Conservation (phyloP, 2,113 vertebrate species). For the Nothocercus julius region DNA sequence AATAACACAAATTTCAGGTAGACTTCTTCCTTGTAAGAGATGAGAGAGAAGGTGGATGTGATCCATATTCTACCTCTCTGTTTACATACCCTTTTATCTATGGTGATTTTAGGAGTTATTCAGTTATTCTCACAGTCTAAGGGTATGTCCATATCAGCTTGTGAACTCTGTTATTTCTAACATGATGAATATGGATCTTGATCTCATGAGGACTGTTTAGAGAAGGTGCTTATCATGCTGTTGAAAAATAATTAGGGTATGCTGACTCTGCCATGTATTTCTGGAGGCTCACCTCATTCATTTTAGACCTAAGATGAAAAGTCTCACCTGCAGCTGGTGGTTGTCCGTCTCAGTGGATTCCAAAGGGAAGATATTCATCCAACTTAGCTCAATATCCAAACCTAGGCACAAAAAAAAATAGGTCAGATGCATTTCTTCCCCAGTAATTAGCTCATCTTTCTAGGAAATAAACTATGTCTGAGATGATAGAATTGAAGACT, state of each 20-base stretch:
- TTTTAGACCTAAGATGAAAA: background rate
- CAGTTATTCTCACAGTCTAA: background rate
- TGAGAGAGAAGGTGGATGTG: background rate
- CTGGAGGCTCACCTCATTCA: background rate
- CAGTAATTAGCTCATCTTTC: background rate
- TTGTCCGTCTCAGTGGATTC: background rate
- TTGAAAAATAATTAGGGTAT: background rate
- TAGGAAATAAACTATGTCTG: background rate
- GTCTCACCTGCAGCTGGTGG: background rate
- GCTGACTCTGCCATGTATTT: background rate
- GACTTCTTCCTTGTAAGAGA: background rate
- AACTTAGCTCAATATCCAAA: accelerated
- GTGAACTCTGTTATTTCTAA: background rate
- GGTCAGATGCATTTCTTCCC: background rate
- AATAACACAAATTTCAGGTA: background rate
- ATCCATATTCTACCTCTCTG: background rate
- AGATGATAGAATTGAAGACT: background rate
- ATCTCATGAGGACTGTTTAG: background rate
- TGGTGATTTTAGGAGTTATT: background rate
- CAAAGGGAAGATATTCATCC: background rate
- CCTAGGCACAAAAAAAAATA: background rate
- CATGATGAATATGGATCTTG: background rate
- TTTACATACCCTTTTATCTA: background rate
- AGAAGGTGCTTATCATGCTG: background rate
- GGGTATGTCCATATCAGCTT: background rate